Evolutionary conservation across 2,888 invertebrate species (phyloP).

Genomic region (Oxystoma pomonae): DNA sequence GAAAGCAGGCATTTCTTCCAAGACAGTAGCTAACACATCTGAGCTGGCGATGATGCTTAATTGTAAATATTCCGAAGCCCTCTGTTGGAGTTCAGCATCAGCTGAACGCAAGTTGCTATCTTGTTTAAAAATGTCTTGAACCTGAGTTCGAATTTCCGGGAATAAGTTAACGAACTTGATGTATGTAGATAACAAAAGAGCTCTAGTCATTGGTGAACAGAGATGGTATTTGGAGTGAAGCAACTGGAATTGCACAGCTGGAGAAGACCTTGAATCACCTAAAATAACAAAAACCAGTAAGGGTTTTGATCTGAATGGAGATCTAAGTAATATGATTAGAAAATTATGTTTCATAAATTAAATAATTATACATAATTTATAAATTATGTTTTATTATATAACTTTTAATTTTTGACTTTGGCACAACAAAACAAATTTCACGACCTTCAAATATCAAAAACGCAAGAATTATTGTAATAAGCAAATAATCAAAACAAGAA

Average conservation of each 20-base stretch:
- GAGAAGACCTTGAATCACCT: constrained; percentile 95
- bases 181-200: constrained; percentile 94
- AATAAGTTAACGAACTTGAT: constrained; percentile 99
- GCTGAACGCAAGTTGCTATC: constrained; percentile 96
- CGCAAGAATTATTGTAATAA: too few species aligned
- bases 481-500: too few species aligned
- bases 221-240: constrained; percentile 98
- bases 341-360: too few species aligned
- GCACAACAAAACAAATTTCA: too few species aligned
- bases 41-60: constrained; percentile 93
- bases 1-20: constrained; percentile 99
- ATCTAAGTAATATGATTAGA: too few species aligned
- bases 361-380: too few species aligned
- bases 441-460: too few species aligned
- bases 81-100: constrained; percentile 97
- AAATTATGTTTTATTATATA: too few species aligned
- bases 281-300: too few species aligned
- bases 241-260: constrained; percentile 95
- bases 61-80: constrained; percentile 96
- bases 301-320: too few species aligned
- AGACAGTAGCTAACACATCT: constrained; percentile 95
- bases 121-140: constrained; percentile 87
- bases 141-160: constrained; percentile 94
- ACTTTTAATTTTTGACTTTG: too few species aligned
- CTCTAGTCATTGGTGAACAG: constrained; percentile 95